Base-by-base conservation (phyloP, 1,140 invertebrate species). In the Drosophila bipectinata region DNA sequence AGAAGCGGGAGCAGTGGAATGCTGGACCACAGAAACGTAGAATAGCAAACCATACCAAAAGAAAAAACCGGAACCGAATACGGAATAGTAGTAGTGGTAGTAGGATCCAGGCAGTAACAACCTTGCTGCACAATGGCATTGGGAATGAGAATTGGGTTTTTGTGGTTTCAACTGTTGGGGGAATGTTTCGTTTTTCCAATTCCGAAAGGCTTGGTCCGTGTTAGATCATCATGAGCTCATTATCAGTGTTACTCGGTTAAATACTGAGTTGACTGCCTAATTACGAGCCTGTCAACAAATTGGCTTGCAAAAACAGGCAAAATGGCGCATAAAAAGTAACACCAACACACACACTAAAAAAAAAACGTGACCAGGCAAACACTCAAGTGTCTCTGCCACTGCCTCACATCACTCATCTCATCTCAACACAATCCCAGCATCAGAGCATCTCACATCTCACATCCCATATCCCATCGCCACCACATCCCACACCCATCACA, bases 311-410 rank as follows among this genome's bases (percentile, higher is more conserved):
- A 60, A 60, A 51, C 44, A 32, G 56, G 10, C 53, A 47, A 71
- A 72, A 59, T 62, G 61, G 53, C 48, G 34, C 73, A 72, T 67
- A 72, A 62, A 76, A 52, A 52, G 15, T 10, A 21, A 52, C 24
- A 52, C 8, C 4, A 5, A 21, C 21, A 41, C 39, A 14, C 26
- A 28, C 26, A 28, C 26, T 28, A 28, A 5, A 39, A 39, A 55
- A 68, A 79, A 84, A 84, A 84, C 81, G 81, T 84, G 81, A 84
- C 81, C 81, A 74, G 79, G 52, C 82, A 69, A 24, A 55, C 59
- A 54, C 30, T 67, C 30, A 32, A 37, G n/a, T 30, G 12, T 39
- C 39, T 24, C 39, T 53, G 47, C 18, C 55, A 34, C 39, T 24
- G 48, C 53, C 49, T 15, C 52, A 60, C 44, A 60, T 55, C 71